Conservation (phyloP, 2,888 invertebrate genomes). For the Leptopilina drosophilae region DNA sequence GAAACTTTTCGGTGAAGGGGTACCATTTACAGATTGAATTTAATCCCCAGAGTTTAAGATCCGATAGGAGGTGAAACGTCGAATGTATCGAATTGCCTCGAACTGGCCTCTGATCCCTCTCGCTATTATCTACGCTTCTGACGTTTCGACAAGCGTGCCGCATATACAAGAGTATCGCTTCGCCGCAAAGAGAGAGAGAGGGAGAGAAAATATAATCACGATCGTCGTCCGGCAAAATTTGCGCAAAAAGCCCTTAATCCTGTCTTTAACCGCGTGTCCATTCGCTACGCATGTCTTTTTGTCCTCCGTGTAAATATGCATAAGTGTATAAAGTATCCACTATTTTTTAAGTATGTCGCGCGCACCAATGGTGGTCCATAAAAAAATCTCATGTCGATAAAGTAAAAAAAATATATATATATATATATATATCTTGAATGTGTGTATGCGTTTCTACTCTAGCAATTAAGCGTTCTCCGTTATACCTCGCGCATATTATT, state of each 20-base stretch:
- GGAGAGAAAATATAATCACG: constrained; percentile 1
- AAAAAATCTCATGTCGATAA: constrained; percentile 22
- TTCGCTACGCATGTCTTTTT: constrained; percentile 25
- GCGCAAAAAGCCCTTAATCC: constrained; percentile 29
- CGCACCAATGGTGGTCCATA: constrained; percentile 32
- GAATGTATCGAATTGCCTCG: constrained; percentile 27
- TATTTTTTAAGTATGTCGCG: constrained; percentile 10
- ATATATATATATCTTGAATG: not conserved
- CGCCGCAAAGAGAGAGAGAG: not conserved
- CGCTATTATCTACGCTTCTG: constrained; percentile 32
- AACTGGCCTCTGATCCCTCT: constrained; percentile 37
- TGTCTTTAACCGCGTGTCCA: not conserved
- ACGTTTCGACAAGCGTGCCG: constrained; percentile 37
- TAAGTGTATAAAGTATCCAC: not conserved
- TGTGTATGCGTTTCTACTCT: not conserved
- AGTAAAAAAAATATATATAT: no score
- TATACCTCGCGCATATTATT: constrained; percentile 22
- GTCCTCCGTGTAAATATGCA: no score
- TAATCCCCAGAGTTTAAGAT: constrained; percentile 21
- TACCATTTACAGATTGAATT: not conserved
- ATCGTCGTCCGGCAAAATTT: constrained; percentile 13
- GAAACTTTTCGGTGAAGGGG: not conserved
- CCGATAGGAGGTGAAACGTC: constrained; percentile 15
- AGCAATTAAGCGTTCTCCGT: constrained; percentile 36
- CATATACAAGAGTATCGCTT: constrained; percentile 13